Percentiles rank a stretch among this genome's conserved stretches.
These are phyloP conservation scores for Lithophane semibrunnea DNA, from an alignment of 2,888 invertebrate genomes.

Conservation along the genomic window DNA sequence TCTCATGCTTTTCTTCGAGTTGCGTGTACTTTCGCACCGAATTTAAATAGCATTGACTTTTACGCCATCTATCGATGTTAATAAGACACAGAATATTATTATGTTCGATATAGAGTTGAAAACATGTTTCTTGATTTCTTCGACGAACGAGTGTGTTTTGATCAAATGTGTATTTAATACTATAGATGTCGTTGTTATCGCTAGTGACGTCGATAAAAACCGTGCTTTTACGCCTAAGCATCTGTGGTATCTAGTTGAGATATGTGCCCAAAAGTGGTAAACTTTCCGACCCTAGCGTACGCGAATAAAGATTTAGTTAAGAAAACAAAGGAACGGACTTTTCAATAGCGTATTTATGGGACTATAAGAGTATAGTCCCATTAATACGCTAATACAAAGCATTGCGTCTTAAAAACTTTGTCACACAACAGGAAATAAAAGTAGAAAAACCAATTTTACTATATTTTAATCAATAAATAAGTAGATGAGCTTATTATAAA, in stretches of 20 bases:
- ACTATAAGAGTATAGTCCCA: too few species aligned
- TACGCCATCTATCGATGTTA: conserved; percentile 35
- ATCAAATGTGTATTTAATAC: background rate
- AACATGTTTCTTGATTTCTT: background rate
- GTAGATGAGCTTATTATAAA: conserved; percentile 42
- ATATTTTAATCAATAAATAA: conserved; percentile 57
- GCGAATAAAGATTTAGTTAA: background rate
- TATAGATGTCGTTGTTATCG: conserved; percentile 38
- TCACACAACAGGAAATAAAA: background rate
- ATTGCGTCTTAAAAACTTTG: background rate
- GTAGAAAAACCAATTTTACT: background rate
- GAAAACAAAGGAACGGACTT: background rate
- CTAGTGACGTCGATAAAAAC: background rate
- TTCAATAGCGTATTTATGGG: background rate
- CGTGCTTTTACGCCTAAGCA: background rate
- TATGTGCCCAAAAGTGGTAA: background rate
- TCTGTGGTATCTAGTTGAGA: background rate
- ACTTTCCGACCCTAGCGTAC: background rate
- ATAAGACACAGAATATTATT: background rate
- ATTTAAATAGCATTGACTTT: background rate
- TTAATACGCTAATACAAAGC: too few species aligned
- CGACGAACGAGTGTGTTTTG: background rate
- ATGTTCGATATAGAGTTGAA: background rate
- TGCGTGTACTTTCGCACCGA: background rate
- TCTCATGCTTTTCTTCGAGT: background rate